Base-by-base conservation (phyloP, 30 jellyfish, hydroid and myxozoan genomes). In the Turritopsis dohrnii region DNA sequence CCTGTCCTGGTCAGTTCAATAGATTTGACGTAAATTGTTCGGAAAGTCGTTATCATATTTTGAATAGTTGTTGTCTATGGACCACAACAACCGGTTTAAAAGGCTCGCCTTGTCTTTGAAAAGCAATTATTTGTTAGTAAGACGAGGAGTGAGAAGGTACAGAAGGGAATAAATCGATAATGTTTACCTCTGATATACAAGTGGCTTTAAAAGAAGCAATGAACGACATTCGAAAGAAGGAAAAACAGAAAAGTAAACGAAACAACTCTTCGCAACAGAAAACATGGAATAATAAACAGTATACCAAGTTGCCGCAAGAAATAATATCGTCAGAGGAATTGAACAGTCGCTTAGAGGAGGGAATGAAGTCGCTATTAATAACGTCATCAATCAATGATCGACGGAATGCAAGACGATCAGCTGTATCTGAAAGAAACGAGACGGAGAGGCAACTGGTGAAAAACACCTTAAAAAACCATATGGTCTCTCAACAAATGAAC, bases 351-450 rank as follows among this genome's bases (percentile, higher is more conserved):
- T 27, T 69, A 21, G 77, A 69, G 19, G 77, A 69, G 22, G 77
- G 77, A 0, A 69, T n/a, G 30, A 69, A 69, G 22, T 69, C 77
- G 77, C 19, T 69, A 21, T 69, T 69, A 27, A 69, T 69, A 9
- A 69, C 31, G 22, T 69, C 77, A 27, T 27, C 77, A 7, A 23
- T n/a, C 22, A 69, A 69, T 69, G 77, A 69, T 69, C 77, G 77
- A 69, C 9, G 30, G 19, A n/a, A 69, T 27, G 77, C 28, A 69
- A 23, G 77, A 21, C 16, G 77, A 27, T 27, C 9, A 69, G 77
- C 77, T 69, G 77, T 69, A 8, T 69, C 30, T 69, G 77, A 69
- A 69, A 69, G 77, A 27, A 69, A 69, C 19, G 77, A 69, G 19
- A 69, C 77, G 9, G 77, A 69, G 16, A 69, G 77, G 19, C 77